phyloP scores from a whole-genome alignment of 2,888 invertebrate genomes.

The Digitonthophagus gazella region DNA sequence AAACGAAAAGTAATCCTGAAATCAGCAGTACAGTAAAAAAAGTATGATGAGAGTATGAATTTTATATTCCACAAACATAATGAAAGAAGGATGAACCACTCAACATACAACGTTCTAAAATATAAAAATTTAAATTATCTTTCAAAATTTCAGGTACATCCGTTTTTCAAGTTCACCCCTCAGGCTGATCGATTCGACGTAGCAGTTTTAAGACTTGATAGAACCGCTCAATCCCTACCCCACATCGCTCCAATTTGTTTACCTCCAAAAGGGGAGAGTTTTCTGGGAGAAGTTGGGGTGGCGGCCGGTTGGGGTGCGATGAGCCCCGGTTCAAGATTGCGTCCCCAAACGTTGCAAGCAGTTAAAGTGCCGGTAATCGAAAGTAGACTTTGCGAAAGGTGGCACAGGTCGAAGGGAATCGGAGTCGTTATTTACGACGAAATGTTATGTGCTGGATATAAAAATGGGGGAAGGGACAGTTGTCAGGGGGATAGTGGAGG shows the following conservation, averaged over 20 bases:
- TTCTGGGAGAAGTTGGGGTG: conserved; percentile 87
- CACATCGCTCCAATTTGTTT: conserved; percentile 90
- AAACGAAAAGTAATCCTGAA: too few relatives aligned
- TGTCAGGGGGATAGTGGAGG: conserved; percentile 83
- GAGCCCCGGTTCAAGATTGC: conserved; percentile 76
- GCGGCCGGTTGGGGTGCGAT: conserved; percentile 93
- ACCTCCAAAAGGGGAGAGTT: conserved; percentile 86
- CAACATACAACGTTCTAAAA: too few relatives aligned
- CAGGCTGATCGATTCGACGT: conserved; percentile 91
- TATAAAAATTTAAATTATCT: too few relatives aligned
- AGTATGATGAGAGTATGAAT: too few relatives aligned
- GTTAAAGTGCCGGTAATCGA: conserved; percentile 93
- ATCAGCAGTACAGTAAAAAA: too few relatives aligned
- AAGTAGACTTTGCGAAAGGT: conserved; percentile 71
- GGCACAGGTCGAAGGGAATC: conserved; percentile 74
- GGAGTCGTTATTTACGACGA: conserved; percentile 91
- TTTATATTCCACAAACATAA: too few relatives aligned
- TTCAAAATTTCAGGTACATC: conserved; percentile 69
- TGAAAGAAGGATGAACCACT: too few relatives aligned
- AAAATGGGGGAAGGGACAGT: conserved; percentile 81
- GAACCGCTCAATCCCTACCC: conserved; percentile 87
- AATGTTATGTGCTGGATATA: conserved; percentile 93
- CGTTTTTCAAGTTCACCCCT: conserved; percentile 89
- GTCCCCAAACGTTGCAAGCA: conserved; percentile 87
- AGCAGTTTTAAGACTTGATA: conserved; percentile 81